phyloP scores from a whole-genome alignment of 2,888 invertebrate species.

The Ectobius pallidus region DNA sequence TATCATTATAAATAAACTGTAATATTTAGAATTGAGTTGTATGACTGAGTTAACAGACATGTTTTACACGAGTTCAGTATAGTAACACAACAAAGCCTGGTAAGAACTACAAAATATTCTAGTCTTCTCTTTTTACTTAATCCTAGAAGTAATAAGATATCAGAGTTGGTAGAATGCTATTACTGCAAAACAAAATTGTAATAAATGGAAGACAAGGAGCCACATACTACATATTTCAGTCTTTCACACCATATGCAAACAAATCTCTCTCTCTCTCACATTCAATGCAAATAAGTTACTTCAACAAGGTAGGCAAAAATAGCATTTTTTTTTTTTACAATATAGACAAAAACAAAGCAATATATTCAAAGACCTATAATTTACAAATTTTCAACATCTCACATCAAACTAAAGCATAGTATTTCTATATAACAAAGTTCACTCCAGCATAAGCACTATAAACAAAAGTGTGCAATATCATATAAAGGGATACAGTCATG shows the following conservation, averaged over 20 bases:
- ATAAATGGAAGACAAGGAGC: conserved; percentile 13
- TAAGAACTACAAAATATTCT: too few relatives aligned
- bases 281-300: neutral
- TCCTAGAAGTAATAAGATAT: neutral
- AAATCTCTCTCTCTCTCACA: neutral
- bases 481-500: neutral
- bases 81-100: too few relatives aligned
- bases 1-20: too few relatives aligned
- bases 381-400: neutral
- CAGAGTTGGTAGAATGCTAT: neutral
- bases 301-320: neutral
- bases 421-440: neutral
- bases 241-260: neutral
- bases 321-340: neutral
- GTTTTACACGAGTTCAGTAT: too few relatives aligned
- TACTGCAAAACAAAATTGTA: neutral
- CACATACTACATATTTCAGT: neutral
- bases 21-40: too few relatives aligned
- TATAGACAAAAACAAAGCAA: neutral
- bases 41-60: too few relatives aligned
- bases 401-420: neutral
- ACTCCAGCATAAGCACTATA: too few relatives aligned
- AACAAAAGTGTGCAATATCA: too few relatives aligned
- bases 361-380: neutral
- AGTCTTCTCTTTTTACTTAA: neutral